phyloP scores from a whole-genome alignment of 2,113 vertebrate genomes.

The Oreotrochilus melanogaster region DNA sequence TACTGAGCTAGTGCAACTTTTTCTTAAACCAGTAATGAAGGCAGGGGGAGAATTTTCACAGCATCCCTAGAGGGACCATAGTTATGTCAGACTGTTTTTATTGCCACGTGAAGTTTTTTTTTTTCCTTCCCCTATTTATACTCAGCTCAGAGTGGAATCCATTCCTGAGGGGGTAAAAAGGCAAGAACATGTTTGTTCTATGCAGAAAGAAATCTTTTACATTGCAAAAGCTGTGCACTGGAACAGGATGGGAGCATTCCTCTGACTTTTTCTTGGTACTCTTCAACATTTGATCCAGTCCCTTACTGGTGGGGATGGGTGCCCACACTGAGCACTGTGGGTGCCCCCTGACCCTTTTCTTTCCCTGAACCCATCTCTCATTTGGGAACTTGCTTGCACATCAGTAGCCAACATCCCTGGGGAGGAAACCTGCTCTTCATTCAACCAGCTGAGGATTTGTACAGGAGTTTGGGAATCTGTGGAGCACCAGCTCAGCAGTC shows the following conservation, averaged over 20 bases:
- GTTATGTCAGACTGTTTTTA: background rate
- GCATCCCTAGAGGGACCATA: background rate
- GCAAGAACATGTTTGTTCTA: background rate
- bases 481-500: background rate
- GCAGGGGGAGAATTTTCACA: background rate
- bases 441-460: background rate
- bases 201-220: background rate
- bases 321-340: background rate
- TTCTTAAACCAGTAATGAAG: background rate
- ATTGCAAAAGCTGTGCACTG: background rate
- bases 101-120: background rate
- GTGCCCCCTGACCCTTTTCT: background rate
- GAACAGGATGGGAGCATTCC: background rate
- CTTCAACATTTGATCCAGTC: background rate
- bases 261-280: background rate
- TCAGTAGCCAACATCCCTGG: background rate
- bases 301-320: rapidly evolving
- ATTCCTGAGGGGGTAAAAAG: background rate
- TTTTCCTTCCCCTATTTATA: slow-evolving; percentile 2
- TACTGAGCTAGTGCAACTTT: background rate
- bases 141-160: background rate
- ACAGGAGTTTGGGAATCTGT: background rate
- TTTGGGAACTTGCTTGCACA: background rate
- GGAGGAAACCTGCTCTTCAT: background rate
- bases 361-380: background rate